A percentile compares a stretch with the other conserved stretches of the same genome.
These are phyloP conservation scores for Gastrophryne carolinensis DNA, from an alignment of 2,797 vertebrate species.

Conservation along the genomic window DNA sequence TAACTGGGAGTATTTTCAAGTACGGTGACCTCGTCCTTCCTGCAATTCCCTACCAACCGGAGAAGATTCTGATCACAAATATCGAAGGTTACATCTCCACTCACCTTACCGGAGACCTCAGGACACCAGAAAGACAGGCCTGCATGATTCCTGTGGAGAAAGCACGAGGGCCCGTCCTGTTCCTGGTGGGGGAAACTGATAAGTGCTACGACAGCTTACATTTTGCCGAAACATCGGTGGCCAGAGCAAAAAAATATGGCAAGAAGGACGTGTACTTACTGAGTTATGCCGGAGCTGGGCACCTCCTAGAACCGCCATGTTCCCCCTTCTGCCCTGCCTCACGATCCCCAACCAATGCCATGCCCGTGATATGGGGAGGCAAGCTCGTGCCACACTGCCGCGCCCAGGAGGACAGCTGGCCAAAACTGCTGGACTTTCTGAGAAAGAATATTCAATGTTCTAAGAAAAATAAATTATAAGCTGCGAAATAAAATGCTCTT, in stretches of 20 bases:
- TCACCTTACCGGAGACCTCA: constrained; percentile 55
- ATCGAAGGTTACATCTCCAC: constrained; percentile 59
- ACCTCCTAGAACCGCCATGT: constrained; percentile 57
- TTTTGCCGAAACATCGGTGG: constrained; percentile 53
- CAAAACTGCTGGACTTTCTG: constrained; percentile 56
- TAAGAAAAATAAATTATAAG: constrained; percentile 22
- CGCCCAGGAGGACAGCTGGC: constrained; percentile 60
- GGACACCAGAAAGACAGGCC: constrained; percentile 43
- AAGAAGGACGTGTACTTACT: constrained; percentile 43
- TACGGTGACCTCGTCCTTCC: constrained; percentile 63
- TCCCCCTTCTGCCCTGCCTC: constrained; percentile 55
- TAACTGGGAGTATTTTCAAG: constrained; percentile 61
- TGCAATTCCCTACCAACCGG: neutral
- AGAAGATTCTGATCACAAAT: constrained; percentile 50
- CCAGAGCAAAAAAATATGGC: constrained; percentile 24
- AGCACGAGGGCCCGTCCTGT: constrained; percentile 54
- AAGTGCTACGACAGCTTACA: constrained; percentile 54
- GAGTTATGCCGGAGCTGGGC: constrained; percentile 57
- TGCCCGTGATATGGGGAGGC: constrained; percentile 46
- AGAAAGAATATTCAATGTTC: constrained; percentile 11
- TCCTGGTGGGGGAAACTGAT: constrained; percentile 64
- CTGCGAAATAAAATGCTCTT: too few relatives aligned
- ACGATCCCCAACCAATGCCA: neutral
- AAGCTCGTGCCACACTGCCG: constrained; percentile 54
- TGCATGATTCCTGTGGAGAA: constrained; percentile 57